These are phyloP conservation scores for Meloe dianella DNA, from an alignment of 2,888 invertebrate species.

Conservation along the genomic window DNA sequence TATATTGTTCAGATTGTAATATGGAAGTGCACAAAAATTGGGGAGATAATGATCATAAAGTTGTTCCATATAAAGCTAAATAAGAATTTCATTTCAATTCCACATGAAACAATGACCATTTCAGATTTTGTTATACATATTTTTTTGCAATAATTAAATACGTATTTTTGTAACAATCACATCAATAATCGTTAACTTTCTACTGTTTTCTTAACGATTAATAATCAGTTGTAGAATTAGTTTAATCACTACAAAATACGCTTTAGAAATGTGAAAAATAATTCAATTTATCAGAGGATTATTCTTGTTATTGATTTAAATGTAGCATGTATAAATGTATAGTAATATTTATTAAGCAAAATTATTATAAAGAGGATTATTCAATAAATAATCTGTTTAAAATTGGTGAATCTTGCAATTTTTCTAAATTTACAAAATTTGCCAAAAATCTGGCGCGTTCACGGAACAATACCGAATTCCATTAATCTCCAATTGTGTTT, in stretches of 20 bases:
- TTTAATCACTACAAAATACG: background rate
- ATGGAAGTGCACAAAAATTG: constrained; percentile 67
- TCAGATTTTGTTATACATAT: constrained; percentile 4
- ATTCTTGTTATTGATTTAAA: background rate
- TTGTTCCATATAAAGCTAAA: constrained; percentile 48
- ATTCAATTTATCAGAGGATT: no score
- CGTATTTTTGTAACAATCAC: constrained; percentile 4
- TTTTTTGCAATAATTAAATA: constrained; percentile 7
- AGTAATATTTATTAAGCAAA: background rate
- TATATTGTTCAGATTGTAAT: constrained; percentile 81
- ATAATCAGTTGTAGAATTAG: background rate
- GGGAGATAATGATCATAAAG: constrained; percentile 55
- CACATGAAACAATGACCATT: background rate
- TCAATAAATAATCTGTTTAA: no score
- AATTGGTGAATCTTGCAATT: no score
- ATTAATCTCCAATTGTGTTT: no score
- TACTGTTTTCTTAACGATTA: background rate
- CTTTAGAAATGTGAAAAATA: background rate
- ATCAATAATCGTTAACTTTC: background rate
- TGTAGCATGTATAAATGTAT: constrained; percentile 7
- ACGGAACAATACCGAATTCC: no score
- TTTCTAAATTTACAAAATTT: no score
- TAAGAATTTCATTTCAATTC: constrained; percentile 17
- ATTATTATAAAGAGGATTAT: background rate
- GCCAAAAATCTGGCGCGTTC: no score